Conservation (phyloP, 2,888 invertebrate genomes). For the Diogma glabrata region DNA sequence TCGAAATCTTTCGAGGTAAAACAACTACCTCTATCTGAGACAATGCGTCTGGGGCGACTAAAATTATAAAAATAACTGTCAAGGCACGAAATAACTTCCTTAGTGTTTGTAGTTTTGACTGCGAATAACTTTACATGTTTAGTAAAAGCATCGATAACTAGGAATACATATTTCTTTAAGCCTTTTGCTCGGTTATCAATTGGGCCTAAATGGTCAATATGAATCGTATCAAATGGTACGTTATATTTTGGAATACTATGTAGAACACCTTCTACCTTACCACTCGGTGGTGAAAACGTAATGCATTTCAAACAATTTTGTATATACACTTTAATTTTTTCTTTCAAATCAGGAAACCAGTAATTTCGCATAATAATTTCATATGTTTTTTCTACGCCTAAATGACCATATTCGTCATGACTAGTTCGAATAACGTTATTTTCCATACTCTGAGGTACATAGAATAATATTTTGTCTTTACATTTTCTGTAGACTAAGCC, state of each 20-base stretch:
- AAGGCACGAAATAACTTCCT: conserved; percentile 9
- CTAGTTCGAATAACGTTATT: conserved; percentile 2
- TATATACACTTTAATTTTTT: conserved; percentile 4
- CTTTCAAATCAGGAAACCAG: too few relatives aligned
- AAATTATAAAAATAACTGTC: conserved; percentile 11
- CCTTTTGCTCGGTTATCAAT: conserved; percentile 11
- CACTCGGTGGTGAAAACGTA: not conserved
- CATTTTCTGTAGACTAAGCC: conserved; percentile 6
- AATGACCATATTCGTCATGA: conserved; percentile 9
- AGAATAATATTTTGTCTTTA: not conserved
- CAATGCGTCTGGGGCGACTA: conserved; percentile 12
- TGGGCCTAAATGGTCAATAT: conserved; percentile 10
- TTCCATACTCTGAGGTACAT: conserved; percentile 10
- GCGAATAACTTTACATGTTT: conserved; percentile 11
- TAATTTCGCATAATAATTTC: not conserved
- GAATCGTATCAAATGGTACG: conserved; percentile 8
- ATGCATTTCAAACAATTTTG: conserved; percentile 10
- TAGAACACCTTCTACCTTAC: conserved; percentile 6
- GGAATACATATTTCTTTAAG: conserved; percentile 12
- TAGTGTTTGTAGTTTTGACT: conserved; percentile 11
- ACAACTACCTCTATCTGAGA: too few relatives aligned
- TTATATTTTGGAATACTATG: conserved; percentile 8
- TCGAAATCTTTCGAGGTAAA: conserved; percentile 10
- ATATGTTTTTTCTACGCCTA: conserved; percentile 7
- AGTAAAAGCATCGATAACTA: conserved; percentile 9